Evolutionary conservation across 2,888 invertebrate species (phyloP), one percentile per base, ranked within the genome.

Genomic region (Petrophora chlorosata): DNA sequence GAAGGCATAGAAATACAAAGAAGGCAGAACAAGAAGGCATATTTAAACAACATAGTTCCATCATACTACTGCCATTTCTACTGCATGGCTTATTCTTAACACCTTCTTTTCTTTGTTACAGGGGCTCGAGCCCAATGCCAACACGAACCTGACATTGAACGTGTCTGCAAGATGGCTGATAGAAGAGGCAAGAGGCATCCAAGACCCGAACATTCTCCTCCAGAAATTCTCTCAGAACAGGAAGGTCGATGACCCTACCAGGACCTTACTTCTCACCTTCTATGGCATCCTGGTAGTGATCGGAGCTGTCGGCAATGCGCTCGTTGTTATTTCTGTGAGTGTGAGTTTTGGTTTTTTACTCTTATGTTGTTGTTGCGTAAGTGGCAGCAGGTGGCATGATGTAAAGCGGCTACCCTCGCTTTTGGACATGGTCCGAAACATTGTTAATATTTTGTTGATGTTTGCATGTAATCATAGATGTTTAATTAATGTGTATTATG

Each of bases 241-340:
- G 39, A 94, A 93, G 36, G 93, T 96, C 29, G 94, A 94, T 60
- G 94, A 94, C 53, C 92, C 93, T 0, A 93, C 94, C 17, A 92
- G 94, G 70, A 91, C 93, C 3, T 77, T 92, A 2, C 91, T 96
- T 5, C 93, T 95, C 35, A 86, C 92, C 0, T 92, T 94, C 69
- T 96, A 96, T 85, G 92, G 93, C 13, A 88, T 94, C 52, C 89
- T 97, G 65, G 97, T 97, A 50, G 82, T 94, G 8, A 93, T 96
- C 41, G 98, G 98, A 25, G 94, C 96, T 2, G 88, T 95, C 41
- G 98, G 98, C 32, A 98, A 98, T 83, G 94, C 94, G 5, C 90
- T 98, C 33, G 97, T 98, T 64, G 97, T 98, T 55, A 86, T 92
- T 53, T 92, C 92, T 58, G 93, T 91, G 71, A 89, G 90, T 82